Percentiles rank a stretch among this genome's conserved stretches.
These are phyloP conservation scores for Drosophila punjabiensis DNA, from an alignment of 1,140 invertebrate species.

Conservation along the genomic window DNA sequence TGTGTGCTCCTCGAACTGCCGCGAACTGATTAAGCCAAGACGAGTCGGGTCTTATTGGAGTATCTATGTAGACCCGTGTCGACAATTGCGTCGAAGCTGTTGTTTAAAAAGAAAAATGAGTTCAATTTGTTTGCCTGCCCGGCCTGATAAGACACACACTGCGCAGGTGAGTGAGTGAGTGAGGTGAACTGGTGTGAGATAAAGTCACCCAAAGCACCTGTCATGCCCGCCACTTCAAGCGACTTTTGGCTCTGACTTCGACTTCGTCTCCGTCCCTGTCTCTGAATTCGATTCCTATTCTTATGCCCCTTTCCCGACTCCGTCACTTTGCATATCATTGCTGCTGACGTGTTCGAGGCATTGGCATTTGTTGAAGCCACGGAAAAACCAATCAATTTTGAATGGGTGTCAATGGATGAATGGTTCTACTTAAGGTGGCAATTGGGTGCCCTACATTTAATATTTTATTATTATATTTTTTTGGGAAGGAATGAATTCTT, in stretches of 20 bases:
- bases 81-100: constrained; percentile 79
- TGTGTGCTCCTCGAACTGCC: constrained; percentile 37
- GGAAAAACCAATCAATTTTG: constrained; percentile 68
- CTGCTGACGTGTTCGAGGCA: constrained; percentile 37
- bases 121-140: constrained; percentile 78
- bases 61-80: constrained; percentile 55
- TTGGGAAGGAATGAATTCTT: background rate
- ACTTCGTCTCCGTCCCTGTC: background rate
- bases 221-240: constrained; percentile 21
- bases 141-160: constrained; percentile 39
- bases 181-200: constrained; percentile 31
- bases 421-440: background rate
- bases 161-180: constrained; percentile 18
- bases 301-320: background rate
- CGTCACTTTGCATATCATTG: constrained; percentile 63
- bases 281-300: background rate
- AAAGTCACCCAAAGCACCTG: constrained; percentile 53
- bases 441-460: background rate
- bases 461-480: too few species aligned
- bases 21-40: constrained; percentile 73
- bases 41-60: constrained; percentile 71
- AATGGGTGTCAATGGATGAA: constrained; percentile 14
- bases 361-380: constrained; percentile 39
- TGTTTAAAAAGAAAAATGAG: constrained; percentile 75
- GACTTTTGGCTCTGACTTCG: constrained; percentile 15